A percentile compares a stretch with the other conserved stretches of the same genome.
Evolutionary conservation across 2,888 invertebrate genomes (phyloP).

Genomic region (Euzophera pinguis): DNA sequence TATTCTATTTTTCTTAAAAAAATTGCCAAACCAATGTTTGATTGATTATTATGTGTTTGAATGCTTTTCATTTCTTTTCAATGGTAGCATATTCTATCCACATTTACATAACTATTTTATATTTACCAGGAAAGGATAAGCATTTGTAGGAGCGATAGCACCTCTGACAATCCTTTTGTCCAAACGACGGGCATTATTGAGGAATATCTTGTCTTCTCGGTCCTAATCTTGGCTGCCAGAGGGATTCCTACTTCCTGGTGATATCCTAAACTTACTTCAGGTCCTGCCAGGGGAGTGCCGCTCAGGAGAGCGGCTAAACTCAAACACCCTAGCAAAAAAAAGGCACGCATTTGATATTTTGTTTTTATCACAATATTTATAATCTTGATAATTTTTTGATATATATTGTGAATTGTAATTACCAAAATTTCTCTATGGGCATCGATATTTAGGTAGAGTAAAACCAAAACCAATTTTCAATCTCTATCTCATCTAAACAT

Average conservation of each 20-base stretch:
- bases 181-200: not conserved
- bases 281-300: slow-evolving; percentile 26
- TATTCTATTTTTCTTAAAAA: too few species aligned
- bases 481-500: too few species aligned
- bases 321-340: slow-evolving; percentile 5
- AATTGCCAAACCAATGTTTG: too few species aligned
- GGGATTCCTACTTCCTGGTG: slow-evolving; percentile 51
- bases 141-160: slow-evolving; percentile 31
- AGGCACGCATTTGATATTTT: slow-evolving; percentile 11
- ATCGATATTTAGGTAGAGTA: too few species aligned
- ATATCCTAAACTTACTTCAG: slow-evolving; percentile 31
- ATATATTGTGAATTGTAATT: too few species aligned
- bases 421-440: too few species aligned
- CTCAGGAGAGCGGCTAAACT: slow-evolving; percentile 21
- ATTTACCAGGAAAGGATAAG: slow-evolving; percentile 34
- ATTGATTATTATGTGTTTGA: too few species aligned
- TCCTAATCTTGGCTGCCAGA: slow-evolving; percentile 41
- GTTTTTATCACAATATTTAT: too few species aligned
- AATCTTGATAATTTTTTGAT: too few species aligned
- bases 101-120: too few species aligned
- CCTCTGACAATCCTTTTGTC: slow-evolving; percentile 47
- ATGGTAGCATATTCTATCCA: not conserved
- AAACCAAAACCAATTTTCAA: too few species aligned
- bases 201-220: slow-evolving; percentile 30
- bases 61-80: too few species aligned